Base-by-base conservation (phyloP, 2,797 vertebrate genomes). In the Coccyzus lansbergi region DNA sequence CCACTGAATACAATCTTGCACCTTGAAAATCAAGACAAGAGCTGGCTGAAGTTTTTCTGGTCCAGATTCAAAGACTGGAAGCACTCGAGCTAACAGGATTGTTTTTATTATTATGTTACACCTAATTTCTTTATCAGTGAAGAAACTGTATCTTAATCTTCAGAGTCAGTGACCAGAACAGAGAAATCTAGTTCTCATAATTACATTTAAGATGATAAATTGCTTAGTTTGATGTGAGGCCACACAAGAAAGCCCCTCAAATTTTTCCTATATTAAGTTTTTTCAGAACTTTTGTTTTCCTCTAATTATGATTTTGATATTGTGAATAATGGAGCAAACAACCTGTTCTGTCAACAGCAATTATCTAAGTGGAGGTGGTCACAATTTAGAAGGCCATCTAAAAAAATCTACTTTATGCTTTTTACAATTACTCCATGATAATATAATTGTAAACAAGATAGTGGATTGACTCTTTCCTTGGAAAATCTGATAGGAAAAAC, bases 31-130 rank as follows among this genome's bases (percentile, higher is more conserved):
- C 19, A 46, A 48, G 62, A 56, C 24, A 65, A 60, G 15, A 55
- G 26, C 31, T 31, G 31, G 22, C 31, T 31, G 26, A 31, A 72
- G 20, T 22, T 29, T 49, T 71, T 85, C 38, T 44, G 31, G 40
- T 74, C 31, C 18, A 38, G 20, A 51, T 78, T 55, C 28, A 86
- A 63, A 82, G 46, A 78, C 15, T 67, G n/a, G 21, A 46, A 79
- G 33, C 9, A 52, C 29, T 55, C 79, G 40, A 77, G n/a, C 15
- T 81, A 81, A 36, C 33, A 62, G 20, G 42, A 52, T 48, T 71
- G 21, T 7, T 62, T 92, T 75, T 83, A 79, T 56, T 83, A 88
- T 78, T 86, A 88, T 51, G 85, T 78, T 86, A 88, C 51, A 74
- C 78, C 55, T 68, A 29, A 49, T 86, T 78, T 88, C 26, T 46